Evolutionary conservation across 2,797 vertebrate species (phyloP), one percentile per base, ranked within the genome.

Genomic region (Malurus leucopterus): DNA sequence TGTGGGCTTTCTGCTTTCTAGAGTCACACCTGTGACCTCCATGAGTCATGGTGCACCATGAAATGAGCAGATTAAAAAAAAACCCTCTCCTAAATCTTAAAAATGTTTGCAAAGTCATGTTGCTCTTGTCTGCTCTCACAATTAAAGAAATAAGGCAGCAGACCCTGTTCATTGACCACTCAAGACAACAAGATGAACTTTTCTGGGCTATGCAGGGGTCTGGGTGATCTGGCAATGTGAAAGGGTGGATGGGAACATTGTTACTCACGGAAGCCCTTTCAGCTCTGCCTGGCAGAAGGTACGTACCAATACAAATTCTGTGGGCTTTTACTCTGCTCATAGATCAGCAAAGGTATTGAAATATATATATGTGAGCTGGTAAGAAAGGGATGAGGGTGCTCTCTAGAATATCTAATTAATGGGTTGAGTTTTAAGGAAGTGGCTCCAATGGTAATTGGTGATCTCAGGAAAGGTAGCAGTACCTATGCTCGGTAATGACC

Each of bases 351-450:
- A 61, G 20, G 5, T 47, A 63, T 61, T 32, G 59, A 89, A 73
- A 73, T 15, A 16, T 59, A 16, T 59, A 62, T 40, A 6, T 16
- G 9, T 22, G 30, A 69, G 50, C 15, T 41, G 43, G 46, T 19
- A 43, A 72, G 51, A 91, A 90, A 53, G 29, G 29, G 16, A 36
- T 43, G 23, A 90, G 13, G 46, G 22, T 86, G 44, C 44, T 53
- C 64, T 27, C 30, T 68, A 62, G 27, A 84, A 64, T 88, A 62
- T 36, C 29, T 86, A 81, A 89, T 87, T 83, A 80, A 82, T 36
- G 41, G 22, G 5, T 23, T 64, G 44, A 53, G 47, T 55, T 92
- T 78, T 74, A 82, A 89, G 55, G 43, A 84, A 76, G 43, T 30
- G 9, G 4, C 2, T 93, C 26, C 71, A 70, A 12, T 2, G 2